Conservation (phyloP, 1,140 invertebrate species). For the Megalonaias nervosa region DNA sequence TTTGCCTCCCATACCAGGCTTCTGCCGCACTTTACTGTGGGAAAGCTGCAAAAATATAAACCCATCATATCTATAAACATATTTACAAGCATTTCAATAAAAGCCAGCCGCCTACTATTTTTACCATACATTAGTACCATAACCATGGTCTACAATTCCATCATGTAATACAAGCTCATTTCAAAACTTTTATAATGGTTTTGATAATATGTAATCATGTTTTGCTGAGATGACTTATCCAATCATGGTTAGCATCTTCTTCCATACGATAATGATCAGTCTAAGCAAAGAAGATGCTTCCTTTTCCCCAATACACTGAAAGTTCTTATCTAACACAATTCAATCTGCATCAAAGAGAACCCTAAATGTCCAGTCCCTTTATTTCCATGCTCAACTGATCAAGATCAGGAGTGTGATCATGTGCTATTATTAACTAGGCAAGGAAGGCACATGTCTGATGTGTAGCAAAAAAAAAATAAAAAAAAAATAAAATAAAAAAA, state of each 20-base stretch:
- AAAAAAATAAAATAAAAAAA: not conserved
- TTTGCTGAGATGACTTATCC: not conserved
- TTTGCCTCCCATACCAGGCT: constrained; percentile 95
- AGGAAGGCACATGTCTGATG: too few species aligned
- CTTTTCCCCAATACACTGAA: too few species aligned
- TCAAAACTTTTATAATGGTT: not conserved
- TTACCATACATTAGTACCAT: not conserved
- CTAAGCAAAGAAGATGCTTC: too few species aligned
- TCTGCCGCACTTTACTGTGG: constrained; percentile 90
- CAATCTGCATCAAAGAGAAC: too few species aligned
- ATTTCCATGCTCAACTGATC: too few species aligned
- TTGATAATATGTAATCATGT: not conserved
- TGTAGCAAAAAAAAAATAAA: too few species aligned
- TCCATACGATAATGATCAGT: not conserved
- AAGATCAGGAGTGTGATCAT: too few species aligned
- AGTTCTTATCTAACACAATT: too few species aligned
- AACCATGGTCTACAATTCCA: not conserved
- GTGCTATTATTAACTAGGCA: too few species aligned
- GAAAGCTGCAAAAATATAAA: constrained; percentile 80
- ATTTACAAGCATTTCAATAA: not conserved
- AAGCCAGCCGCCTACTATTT: not conserved
- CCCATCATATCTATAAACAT: not conserved
- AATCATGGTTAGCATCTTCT: not conserved
- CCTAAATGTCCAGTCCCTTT: too few species aligned
- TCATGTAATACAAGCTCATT: not conserved